Evolutionary conservation across 2,113 vertebrate genomes (phyloP), one percentile per base, ranked within the genome.

Genomic region (Nycticebus coucang): DNA sequence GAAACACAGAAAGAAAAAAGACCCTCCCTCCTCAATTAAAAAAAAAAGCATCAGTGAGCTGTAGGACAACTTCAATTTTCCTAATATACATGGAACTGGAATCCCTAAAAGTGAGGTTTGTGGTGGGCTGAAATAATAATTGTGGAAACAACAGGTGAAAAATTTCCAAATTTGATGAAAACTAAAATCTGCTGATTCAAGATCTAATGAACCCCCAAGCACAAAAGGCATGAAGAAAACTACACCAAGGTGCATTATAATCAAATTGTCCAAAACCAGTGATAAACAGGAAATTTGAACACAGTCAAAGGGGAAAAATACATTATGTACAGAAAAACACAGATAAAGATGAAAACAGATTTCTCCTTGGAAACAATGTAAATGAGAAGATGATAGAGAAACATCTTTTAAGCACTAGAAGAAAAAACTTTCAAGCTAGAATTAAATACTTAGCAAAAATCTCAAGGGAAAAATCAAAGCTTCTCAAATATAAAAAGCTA

Each of bases 391-490:
- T 64, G 50, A 62, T 74, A 69, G 33, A 90, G 18, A 24, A 69
- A 68, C 33, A 79, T 53, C 21, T 91, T 62, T 91, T 69, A 68
- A 87, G 59, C 35, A 60, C 33, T 57, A 28, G 79, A 87, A 95
- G 53, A 71, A 93, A 86, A 74, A 41, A 22, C 8, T 80, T 93
- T 82, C 28, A 92, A 87, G 26, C 14, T 82, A 87, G 55, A 90
- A 79, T 68, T 71, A 8, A 94, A 80, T 87, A 35, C 17, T 50
- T 74, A 87, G 45, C 24, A 78, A 94, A 96, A 87, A 35, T 41
- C 68, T 93, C 62, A 60, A 80, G 91, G 37, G 33, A 24, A 93
- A 92, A 91, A 75, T 91, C 74, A 90, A 69, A 28, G 26, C 24
- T 82, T 80, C 78, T 57, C n/a, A 77, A 35, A 45, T 4, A 87